Percentiles rank a stretch among this genome's conserved stretches.
These are phyloP conservation scores for Trichomalopsis sarcophagae DNA, from an alignment of 1,140 invertebrate species.

Conservation along the genomic window DNA sequence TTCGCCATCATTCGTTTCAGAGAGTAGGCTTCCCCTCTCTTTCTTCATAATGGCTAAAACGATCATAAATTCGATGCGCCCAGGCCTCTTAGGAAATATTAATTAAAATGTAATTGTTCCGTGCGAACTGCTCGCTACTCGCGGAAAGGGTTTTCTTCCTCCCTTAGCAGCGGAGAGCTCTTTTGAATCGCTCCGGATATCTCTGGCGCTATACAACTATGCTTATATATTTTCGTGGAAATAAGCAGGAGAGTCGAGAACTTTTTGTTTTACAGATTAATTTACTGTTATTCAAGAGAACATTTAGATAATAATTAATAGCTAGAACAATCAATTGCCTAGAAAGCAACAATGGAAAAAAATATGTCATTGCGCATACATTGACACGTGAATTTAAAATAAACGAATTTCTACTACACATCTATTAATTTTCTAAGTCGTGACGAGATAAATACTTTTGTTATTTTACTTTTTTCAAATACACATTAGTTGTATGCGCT, in stretches of 20 bases:
- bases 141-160: slow-evolving; percentile 41
- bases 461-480: no score
- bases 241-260: neutral
- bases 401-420: no score
- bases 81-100: slow-evolving; percentile 75
- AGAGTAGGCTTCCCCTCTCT: slow-evolving; percentile 52
- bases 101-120: slow-evolving; percentile 77
- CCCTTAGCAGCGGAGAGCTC: neutral
- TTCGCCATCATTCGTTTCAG: slow-evolving; percentile 63
- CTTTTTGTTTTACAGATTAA: slow-evolving; percentile 28
- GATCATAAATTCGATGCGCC: slow-evolving; percentile 75
- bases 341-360: no score
- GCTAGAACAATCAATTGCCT: no score
- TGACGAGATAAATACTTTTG: no score
- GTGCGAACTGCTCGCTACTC: slow-evolving; percentile 52
- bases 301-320: no score
- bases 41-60: slow-evolving; percentile 74
- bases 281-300: no score
- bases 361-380: no score
- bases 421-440: no score
- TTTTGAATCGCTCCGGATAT: slow-evolving; percentile 48
- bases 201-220: neutral
- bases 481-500: no score
- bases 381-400: no score
- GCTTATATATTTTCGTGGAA: neutral